phyloP scores from a whole-genome alignment of 1,140 invertebrate genomes.

The Leptopilina boulardi region DNA sequence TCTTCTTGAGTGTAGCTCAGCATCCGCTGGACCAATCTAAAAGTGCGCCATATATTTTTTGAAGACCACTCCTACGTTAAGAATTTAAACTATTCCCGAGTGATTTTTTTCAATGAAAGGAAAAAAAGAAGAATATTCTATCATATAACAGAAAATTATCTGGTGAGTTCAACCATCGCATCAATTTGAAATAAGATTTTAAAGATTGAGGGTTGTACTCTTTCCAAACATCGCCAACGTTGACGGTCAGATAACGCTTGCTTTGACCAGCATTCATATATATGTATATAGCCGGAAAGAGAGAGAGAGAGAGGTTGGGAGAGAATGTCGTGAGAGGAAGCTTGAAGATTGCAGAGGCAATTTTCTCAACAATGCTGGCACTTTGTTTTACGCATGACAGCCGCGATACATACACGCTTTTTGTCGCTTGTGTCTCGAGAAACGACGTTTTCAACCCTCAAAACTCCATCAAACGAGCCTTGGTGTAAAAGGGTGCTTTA shows the following conservation, averaged over 20 bases:
- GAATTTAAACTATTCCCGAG: too few relatives aligned
- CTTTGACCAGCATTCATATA: conserved; percentile 39
- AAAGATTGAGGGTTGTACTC: conserved; percentile 54
- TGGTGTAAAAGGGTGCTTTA: background rate
- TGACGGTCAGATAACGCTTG: conserved; percentile 51
- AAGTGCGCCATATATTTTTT: too few relatives aligned
- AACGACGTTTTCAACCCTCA: background rate
- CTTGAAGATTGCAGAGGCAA: conserved; percentile 61
- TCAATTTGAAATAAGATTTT: conserved; percentile 61
- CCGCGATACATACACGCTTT: conserved; percentile 40
- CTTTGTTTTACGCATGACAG: conserved; percentile 51
- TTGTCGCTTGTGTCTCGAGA: background rate
- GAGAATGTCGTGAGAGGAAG: conserved; percentile 42
- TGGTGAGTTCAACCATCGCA: conserved; percentile 50
- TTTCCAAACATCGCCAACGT: conserved; percentile 41
- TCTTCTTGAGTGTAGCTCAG: too few relatives aligned
- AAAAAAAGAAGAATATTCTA: background rate
- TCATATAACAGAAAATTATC: conserved; percentile 43
- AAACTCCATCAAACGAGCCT: background rate
- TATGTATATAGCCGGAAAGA: conserved; percentile 42
- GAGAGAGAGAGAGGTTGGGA: conserved; percentile 5
- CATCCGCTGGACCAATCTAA: too few relatives aligned
- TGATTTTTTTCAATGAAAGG: too few relatives aligned
- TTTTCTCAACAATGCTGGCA: conserved; percentile 60
- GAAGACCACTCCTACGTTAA: too few relatives aligned